A percentile compares a stretch with the other conserved stretches of the same genome.
Conservation (phyloP, 2,888 invertebrate genomes). For the Clostera curtula region DNA sequence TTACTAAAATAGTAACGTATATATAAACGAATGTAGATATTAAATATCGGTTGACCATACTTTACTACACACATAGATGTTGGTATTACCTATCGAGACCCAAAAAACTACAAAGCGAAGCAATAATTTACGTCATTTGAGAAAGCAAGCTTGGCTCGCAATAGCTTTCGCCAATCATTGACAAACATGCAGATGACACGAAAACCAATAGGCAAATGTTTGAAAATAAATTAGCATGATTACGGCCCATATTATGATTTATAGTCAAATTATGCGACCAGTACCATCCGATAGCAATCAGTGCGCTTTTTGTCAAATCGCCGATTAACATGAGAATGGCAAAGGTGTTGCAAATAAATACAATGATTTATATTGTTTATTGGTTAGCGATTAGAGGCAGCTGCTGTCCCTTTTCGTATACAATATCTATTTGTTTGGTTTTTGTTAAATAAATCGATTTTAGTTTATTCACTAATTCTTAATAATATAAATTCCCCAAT, state of each 20-base stretch:
- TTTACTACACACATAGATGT: too few species aligned
- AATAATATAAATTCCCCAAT: too few species aligned
- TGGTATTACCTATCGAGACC: too few species aligned
- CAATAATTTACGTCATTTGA: too few species aligned
- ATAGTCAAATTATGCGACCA: constrained; percentile 57
- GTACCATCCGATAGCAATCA: constrained; percentile 44
- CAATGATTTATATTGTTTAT: constrained; percentile 32
- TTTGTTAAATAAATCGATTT: too few species aligned
- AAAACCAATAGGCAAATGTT: constrained; percentile 28
- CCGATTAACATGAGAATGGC: constrained; percentile 53
- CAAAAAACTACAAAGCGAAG: too few species aligned
- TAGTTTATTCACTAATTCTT: too few species aligned
- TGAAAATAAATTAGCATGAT: constrained; percentile 39
- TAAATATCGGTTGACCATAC: too few species aligned
- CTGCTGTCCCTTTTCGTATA: too few species aligned
- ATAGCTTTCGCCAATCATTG: background rate
- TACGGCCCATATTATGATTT: constrained; percentile 44
- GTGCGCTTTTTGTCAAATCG: constrained; percentile 40
- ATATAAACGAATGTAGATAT: too few species aligned
- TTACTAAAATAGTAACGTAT: too few species aligned
- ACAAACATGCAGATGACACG: constrained; percentile 24
- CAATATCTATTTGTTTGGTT: constrained; percentile 1
- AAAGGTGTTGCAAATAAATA: constrained; percentile 30
- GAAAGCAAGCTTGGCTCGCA: too few species aligned
- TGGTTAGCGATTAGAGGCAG: constrained; percentile 22